Percentiles rank a stretch among this genome's conserved stretches.
phyloP scores from a whole-genome alignment of 1,140 invertebrate genomes.

The Nylanderia fulva region DNA sequence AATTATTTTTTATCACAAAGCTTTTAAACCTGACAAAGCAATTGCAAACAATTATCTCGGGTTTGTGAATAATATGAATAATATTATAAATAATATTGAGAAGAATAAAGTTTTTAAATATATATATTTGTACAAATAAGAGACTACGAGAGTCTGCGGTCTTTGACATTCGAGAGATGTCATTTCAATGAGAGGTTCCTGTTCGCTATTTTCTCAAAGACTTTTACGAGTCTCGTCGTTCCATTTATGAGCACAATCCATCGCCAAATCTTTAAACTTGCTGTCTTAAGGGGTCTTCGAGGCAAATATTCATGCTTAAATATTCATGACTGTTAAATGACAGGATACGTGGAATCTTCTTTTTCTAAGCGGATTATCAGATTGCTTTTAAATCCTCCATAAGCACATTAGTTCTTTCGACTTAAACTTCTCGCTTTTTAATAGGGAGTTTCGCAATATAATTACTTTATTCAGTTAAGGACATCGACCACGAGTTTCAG shows the following conservation, averaged over 20 bases:
- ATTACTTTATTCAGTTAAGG: slow-evolving; percentile 17
- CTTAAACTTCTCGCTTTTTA: slow-evolving; percentile 39
- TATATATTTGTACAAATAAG: neutral
- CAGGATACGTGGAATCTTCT: slow-evolving; percentile 53
- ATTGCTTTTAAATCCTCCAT: slow-evolving; percentile 33
- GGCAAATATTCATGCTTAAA: slow-evolving; percentile 66
- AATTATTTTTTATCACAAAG: neutral
- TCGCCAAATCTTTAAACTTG: slow-evolving; percentile 35
- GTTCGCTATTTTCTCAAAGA: neutral
- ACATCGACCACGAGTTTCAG: slow-evolving; percentile 20
- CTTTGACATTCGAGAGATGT: neutral
- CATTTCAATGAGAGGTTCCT: neutral
- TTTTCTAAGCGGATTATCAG: slow-evolving; percentile 7
- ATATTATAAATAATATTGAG: neutral
- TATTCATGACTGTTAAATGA: slow-evolving; percentile 72
- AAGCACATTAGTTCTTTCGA: neutral
- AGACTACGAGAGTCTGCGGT: neutral
- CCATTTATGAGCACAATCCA: slow-evolving; percentile 23
- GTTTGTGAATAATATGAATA: neutral
- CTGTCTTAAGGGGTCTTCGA: slow-evolving; percentile 40
- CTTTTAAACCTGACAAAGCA: neutral
- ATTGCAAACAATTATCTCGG: neutral
- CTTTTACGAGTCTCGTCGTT: slow-evolving; percentile 20
- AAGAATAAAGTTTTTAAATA: neutral
- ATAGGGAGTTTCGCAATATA: slow-evolving; percentile 30